phyloP scores from a whole-genome alignment of 2,113 vertebrate species.

The Pitta sordida region DNA sequence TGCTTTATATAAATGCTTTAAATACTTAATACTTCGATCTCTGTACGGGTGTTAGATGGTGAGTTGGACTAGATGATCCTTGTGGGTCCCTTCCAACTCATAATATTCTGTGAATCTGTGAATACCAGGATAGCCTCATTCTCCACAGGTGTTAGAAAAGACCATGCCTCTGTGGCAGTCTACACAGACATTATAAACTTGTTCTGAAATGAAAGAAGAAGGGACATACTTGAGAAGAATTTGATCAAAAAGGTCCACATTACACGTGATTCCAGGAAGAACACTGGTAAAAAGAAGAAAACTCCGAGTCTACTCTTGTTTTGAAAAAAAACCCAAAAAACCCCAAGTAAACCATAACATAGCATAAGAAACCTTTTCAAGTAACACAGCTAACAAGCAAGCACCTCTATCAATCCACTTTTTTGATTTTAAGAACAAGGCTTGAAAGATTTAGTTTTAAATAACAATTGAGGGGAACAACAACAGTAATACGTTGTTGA shows the following conservation, averaged over 20 bases:
- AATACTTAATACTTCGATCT: no score
- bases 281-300: neutral
- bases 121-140: neutral
- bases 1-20: neutral
- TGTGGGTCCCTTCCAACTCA: no score
- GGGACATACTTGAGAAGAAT: neutral
- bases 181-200: neutral
- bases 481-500: neutral
- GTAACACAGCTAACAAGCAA: neutral
- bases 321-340: neutral
- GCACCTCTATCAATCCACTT: neutral
- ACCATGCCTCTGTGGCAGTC: neutral
- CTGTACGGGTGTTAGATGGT: no score
- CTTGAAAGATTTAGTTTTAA: neutral
- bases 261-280: neutral
- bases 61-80: no score
- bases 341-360: neutral
- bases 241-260: neutral
- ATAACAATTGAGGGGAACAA: neutral
- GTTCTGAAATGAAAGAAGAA: neutral
- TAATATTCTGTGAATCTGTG: no score
- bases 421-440: neutral
- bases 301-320: neutral
- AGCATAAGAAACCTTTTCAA: neutral
- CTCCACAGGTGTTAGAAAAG: neutral